Evolutionary conservation across 2,797 vertebrate species (phyloP).

Genomic region (Zalophus californianus): DNA sequence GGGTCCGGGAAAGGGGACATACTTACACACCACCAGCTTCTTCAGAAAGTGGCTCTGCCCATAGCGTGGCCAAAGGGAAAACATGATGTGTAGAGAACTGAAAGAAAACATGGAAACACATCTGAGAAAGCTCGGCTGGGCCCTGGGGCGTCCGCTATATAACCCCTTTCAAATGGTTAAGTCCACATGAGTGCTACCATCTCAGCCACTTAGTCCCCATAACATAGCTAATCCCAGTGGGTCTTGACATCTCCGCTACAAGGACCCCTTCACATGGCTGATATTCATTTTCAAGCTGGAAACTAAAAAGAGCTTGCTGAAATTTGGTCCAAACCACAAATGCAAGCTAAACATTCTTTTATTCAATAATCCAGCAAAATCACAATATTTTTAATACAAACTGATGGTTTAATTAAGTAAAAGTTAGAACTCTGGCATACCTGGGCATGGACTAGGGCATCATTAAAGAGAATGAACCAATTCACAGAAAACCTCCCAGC

Average conservation of each 20-base stretch:
- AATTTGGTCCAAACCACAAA: not conserved
- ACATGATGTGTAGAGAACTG: conserved; percentile 99
- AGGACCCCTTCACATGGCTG: not conserved
- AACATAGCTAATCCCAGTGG: not conserved
- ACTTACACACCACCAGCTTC: conserved; percentile 94
- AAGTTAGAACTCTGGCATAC: conserved; percentile 84
- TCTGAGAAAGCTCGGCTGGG: not conserved
- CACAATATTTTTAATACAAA: conserved; percentile 30
- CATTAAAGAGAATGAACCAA: conserved; percentile 97
- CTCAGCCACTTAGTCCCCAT: fast-evolving
- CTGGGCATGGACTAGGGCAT: conserved; percentile 96
- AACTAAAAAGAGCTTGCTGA: not conserved
- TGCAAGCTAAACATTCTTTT: not conserved
- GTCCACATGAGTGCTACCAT: not conserved
- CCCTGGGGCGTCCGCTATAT: not conserved
- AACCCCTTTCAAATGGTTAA: not conserved
- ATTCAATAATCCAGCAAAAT: not conserved
- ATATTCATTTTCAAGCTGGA: not conserved
- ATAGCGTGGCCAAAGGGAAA: conserved; percentile 95
- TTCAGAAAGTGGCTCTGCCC: conserved; percentile 97
- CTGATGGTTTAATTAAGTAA: not conserved
- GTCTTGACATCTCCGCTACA: not conserved
- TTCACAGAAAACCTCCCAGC: conserved; percentile 96
- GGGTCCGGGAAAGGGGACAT: not conserved
- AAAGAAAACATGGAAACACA: conserved; percentile 41